These are phyloP conservation scores for Orycteropus afer DNA, from an alignment of 2,113 vertebrate species.

Conservation along the genomic window DNA sequence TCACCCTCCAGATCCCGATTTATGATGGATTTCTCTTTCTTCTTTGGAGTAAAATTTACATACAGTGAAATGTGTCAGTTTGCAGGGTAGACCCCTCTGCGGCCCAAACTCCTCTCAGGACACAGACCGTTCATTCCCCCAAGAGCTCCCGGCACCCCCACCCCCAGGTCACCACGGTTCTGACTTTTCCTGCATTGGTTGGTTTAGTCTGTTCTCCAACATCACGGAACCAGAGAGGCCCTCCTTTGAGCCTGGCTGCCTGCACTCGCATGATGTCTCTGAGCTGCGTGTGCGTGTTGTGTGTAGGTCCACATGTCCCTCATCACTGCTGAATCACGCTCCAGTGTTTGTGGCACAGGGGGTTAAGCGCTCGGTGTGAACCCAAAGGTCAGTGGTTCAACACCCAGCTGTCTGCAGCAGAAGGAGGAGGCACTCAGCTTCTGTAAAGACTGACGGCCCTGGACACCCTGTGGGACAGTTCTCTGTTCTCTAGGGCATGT, in stretches of 20 bases:
- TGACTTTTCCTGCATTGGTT: not conserved
- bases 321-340: accelerated
- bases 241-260: not conserved
- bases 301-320: accelerated
- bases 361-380: no score
- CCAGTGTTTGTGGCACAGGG: accelerated
- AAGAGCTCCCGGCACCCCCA: not conserved
- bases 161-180: not conserved
- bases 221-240: not conserved
- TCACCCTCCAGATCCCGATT: no score
- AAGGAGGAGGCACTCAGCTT: no score
- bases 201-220: not conserved
- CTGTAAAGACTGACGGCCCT: no score
- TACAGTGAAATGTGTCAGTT: not conserved
- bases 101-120: not conserved
- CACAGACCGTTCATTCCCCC: not conserved
- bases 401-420: no score
- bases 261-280: not conserved
- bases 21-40: no score
- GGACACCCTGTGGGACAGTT: no score
- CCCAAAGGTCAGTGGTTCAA: no score
- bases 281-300: not conserved
- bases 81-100: not conserved
- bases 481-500: no score
- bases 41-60: no score